phyloP scores from a whole-genome alignment of 2,888 invertebrate species.

The Xylota sylvarum region DNA sequence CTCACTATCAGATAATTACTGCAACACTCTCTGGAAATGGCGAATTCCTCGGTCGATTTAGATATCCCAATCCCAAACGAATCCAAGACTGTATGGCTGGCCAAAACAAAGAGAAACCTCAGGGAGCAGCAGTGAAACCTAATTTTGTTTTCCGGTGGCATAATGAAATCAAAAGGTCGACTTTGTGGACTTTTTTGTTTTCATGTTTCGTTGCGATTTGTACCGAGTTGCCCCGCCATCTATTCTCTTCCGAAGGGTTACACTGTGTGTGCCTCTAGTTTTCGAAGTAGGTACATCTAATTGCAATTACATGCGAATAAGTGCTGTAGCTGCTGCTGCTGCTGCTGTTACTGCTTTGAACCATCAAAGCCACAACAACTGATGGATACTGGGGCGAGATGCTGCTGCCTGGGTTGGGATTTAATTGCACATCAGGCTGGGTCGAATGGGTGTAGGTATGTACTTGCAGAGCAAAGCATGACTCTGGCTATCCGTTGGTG shows the following conservation, averaged over 20 bases:
- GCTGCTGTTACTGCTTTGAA: constrained; percentile 59
- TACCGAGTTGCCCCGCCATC: constrained; percentile 26
- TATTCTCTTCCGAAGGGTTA: constrained; percentile 54
- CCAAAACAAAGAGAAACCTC: constrained; percentile 62
- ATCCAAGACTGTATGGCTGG: not conserved
- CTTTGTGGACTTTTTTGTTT: constrained; percentile 62
- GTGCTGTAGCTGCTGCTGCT: constrained; percentile 54
- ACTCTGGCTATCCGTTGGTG: constrained; percentile 47
- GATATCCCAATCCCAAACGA: constrained; percentile 26
- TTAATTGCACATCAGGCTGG: constrained; percentile 78
- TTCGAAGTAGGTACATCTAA: constrained; percentile 70
- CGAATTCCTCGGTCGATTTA: constrained; percentile 58
- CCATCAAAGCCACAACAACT: constrained; percentile 38
- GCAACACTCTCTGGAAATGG: constrained; percentile 58
- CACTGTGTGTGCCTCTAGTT: constrained; percentile 49
- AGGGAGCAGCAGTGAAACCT: constrained; percentile 67
- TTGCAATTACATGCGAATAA: constrained; percentile 76
- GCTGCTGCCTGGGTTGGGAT: constrained; percentile 60
- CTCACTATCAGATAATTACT: constrained; percentile 74
- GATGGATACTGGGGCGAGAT: constrained; percentile 69
- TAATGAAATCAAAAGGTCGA: constrained; percentile 77
- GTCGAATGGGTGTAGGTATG: constrained; percentile 69
- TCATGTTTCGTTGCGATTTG: constrained; percentile 57
- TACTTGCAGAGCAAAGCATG: constrained; percentile 50
- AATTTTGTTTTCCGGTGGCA: constrained; percentile 77